phyloP scores from a whole-genome alignment of 2,888 invertebrate genomes.

The Mythimna lalbum region DNA sequence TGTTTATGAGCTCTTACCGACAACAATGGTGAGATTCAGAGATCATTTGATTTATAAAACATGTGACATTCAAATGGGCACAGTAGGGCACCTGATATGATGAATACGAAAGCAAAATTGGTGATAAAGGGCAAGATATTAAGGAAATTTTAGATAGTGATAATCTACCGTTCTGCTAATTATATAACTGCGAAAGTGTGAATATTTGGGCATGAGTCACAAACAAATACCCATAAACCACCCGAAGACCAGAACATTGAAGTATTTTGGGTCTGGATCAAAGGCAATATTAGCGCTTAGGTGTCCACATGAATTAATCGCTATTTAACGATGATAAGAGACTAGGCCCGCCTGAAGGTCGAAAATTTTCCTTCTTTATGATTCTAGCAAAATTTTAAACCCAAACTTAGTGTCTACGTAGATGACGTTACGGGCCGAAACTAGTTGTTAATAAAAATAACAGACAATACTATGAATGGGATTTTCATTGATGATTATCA shows the following conservation, averaged over 20 bases:
- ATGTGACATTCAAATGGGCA: constrained; percentile 31
- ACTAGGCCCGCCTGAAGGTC: too few species aligned
- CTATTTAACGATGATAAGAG: too few species aligned
- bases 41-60: constrained; percentile 42
- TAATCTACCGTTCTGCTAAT: background rate
- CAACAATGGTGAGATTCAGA: constrained; percentile 55
- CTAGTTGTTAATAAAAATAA: background rate
- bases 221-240: too few species aligned
- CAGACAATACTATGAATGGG: background rate
- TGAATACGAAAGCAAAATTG: constrained; percentile 4
- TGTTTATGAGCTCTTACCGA: constrained; percentile 68
- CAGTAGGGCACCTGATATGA: constrained; percentile 29
- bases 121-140: background rate
- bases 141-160: background rate
- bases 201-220: too few species aligned
- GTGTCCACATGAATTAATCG: too few species aligned
- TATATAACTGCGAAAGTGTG: background rate
- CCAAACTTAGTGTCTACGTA: too few species aligned
- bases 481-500: constrained; percentile 13
- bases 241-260: too few species aligned
- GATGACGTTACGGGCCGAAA: too few species aligned
- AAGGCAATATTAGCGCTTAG: too few species aligned
- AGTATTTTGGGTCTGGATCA: too few species aligned
- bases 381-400: too few species aligned
- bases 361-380: too few species aligned